A percentile compares a stretch with the other conserved stretches of the same genome.
phyloP scores from a whole-genome alignment of 2,888 invertebrate genomes.

The Oligia latruncula region DNA sequence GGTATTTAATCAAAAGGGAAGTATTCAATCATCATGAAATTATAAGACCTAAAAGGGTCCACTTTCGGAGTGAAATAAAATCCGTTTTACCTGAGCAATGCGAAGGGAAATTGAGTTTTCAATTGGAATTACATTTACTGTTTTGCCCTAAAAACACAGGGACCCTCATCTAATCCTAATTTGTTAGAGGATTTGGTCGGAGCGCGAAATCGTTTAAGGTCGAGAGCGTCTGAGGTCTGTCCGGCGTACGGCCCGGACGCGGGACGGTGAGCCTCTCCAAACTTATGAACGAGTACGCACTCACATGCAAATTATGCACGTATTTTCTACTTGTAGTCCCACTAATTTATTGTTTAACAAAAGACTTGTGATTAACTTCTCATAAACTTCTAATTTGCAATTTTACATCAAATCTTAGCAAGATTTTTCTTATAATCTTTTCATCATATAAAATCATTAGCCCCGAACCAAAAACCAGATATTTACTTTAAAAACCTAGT shows the following conservation, averaged over 20 bases:
- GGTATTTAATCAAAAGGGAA: constrained; percentile 47
- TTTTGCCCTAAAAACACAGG: constrained; percentile 80
- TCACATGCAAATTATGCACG: constrained; percentile 62
- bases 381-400: neutral
- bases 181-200: constrained; percentile 82
- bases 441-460: neutral
- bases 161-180: constrained; percentile 84
- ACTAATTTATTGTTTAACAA: neutral
- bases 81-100: constrained; percentile 69
- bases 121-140: constrained; percentile 79
- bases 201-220: constrained; percentile 76
- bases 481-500: constrained; percentile 13
- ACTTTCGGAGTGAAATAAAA: constrained; percentile 60
- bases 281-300: constrained; percentile 56
- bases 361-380: neutral
- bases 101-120: constrained; percentile 76
- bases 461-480: constrained; percentile 9
- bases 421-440: neutral
- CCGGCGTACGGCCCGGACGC: constrained; percentile 42
- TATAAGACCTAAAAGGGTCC: constrained; percentile 57
- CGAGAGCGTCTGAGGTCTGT: constrained; percentile 64
- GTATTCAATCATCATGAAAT: constrained; percentile 56
- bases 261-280: constrained; percentile 61
- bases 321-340: constrained; percentile 15
- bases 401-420: neutral